phyloP scores from a whole-genome alignment of 2,888 invertebrate species.

The Stegophylla sp. region DNA sequence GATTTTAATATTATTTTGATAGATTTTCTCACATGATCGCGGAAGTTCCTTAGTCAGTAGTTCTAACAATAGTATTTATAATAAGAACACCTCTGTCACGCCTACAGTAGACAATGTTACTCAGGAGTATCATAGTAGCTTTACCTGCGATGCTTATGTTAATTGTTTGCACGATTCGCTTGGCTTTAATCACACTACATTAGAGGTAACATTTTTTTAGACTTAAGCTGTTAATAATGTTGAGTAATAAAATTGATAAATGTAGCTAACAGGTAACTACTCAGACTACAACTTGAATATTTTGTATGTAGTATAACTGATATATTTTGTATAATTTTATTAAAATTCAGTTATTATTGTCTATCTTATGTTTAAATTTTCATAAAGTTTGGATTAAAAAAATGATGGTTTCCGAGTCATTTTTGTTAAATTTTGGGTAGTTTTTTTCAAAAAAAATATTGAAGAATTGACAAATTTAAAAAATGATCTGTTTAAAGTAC shows the following conservation, averaged over 20 bases:
- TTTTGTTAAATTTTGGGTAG: too few relatives aligned
- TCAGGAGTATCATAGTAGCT: conserved; percentile 35
- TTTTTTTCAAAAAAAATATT: too few relatives aligned
- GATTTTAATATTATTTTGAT: conserved; percentile 38
- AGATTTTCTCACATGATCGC: conserved; percentile 35
- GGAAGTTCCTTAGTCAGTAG: conserved; percentile 41
- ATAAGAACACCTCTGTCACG: conserved; percentile 31
- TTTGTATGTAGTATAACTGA: too few relatives aligned
- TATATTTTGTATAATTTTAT: too few relatives aligned
- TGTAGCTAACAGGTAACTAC: neutral
- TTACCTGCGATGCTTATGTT: conserved; percentile 39
- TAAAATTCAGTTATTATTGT: too few relatives aligned
- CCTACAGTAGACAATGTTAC: conserved; percentile 36
- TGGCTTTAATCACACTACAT: conserved; percentile 30
- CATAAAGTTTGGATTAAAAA: too few relatives aligned
- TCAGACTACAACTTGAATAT: too few relatives aligned
- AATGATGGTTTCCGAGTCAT: too few relatives aligned
- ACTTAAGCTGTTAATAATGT: conserved; percentile 9
- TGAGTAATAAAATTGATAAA: neutral
- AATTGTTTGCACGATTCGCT: conserved; percentile 48
- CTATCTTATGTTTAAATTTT: too few relatives aligned
- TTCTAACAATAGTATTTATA: conserved; percentile 37
- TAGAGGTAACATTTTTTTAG: conserved; percentile 38
- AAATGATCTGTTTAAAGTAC: too few relatives aligned
- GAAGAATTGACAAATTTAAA: too few relatives aligned